Evolutionary conservation across 2,113 vertebrate species (phyloP).

Genomic region (Oreochromis aureus): DNA sequence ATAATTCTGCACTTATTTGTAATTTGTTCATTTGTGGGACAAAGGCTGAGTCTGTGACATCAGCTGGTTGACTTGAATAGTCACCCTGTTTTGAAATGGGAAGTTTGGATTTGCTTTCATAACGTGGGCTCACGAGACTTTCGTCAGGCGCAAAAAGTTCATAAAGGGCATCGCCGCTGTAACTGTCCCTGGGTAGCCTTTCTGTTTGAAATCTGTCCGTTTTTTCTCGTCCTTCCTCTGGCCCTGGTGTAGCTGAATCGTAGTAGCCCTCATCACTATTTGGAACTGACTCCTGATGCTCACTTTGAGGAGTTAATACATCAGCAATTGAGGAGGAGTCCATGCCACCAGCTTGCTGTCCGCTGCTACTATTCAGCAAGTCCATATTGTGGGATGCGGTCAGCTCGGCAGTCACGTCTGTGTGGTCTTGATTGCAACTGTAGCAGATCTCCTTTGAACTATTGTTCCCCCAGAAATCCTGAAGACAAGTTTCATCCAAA

Average conservation of each 20-base stretch:
- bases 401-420: conserved; percentile 40
- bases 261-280: conserved; percentile 98
- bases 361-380: conserved; percentile 51
- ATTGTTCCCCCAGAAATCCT: conserved; percentile 75
- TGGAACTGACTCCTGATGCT: conserved; percentile 91
- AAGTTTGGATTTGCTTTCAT: conserved; percentile 74
- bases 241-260: conserved; percentile 90
- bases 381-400: conserved; percentile 59
- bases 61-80: conserved; percentile 70
- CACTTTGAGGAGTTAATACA: conserved; percentile 87
- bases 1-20: conserved; percentile 78
- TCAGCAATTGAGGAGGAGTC: conserved; percentile 59
- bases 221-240: conserved; percentile 82
- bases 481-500: conserved; percentile 79
- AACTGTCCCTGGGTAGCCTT: conserved; percentile 89
- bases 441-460: conserved; percentile 69
- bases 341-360: conserved; percentile 45
- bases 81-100: conserved; percentile 65
- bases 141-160: conserved; percentile 91
- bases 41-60: conserved; percentile 50
- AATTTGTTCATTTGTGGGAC: conserved; percentile 72
- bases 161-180: conserved; percentile 94
- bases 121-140: conserved; percentile 80
- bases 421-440: conserved; percentile 44
- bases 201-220: conserved; percentile 71